Evolutionary conservation across 2,113 vertebrate genomes (phyloP).

Genomic region (Calyptommatus sinebrachiatus): DNA sequence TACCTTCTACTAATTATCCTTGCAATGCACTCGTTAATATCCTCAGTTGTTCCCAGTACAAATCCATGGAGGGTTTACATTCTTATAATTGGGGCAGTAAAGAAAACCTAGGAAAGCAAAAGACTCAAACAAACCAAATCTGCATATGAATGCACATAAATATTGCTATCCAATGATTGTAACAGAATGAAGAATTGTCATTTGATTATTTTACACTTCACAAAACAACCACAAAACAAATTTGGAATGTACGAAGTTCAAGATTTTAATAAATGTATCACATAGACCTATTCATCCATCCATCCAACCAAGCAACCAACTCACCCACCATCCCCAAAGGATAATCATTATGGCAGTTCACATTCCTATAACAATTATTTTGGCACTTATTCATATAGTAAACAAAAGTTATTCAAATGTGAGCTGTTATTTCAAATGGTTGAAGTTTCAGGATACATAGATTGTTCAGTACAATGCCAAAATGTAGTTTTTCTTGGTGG

Average conservation of each 20-base stretch:
- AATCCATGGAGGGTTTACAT: not conserved
- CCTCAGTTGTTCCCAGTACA: constrained; percentile 28
- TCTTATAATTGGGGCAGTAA: not conserved
- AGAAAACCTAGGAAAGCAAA: not conserved
- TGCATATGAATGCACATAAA: not conserved
- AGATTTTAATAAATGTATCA: not conserved
- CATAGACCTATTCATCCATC: too few relatives aligned
- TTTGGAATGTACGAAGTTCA: not conserved
- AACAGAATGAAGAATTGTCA: not conserved
- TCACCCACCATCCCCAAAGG: not conserved
- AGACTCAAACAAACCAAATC: not conserved
- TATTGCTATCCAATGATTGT: not conserved
- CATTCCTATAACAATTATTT: not conserved
- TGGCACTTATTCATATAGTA: not conserved
- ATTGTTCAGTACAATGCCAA: not conserved
- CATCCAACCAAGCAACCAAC: too few relatives aligned
- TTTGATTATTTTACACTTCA: fast-evolving
- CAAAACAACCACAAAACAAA: not conserved
- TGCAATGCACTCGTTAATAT: constrained; percentile 43
- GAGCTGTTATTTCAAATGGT: not conserved
- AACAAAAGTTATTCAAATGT: too few relatives aligned
- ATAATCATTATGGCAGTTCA: not conserved
- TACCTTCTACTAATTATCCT: constrained; percentile 51
- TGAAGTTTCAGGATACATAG: not conserved
- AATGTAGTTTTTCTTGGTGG: not conserved